A percentile compares a stretch with the other conserved stretches of the same genome.
These are phyloP conservation scores for Cyanoderma ruficeps DNA, from an alignment of 2,113 vertebrate genomes.

Conservation along the genomic window DNA sequence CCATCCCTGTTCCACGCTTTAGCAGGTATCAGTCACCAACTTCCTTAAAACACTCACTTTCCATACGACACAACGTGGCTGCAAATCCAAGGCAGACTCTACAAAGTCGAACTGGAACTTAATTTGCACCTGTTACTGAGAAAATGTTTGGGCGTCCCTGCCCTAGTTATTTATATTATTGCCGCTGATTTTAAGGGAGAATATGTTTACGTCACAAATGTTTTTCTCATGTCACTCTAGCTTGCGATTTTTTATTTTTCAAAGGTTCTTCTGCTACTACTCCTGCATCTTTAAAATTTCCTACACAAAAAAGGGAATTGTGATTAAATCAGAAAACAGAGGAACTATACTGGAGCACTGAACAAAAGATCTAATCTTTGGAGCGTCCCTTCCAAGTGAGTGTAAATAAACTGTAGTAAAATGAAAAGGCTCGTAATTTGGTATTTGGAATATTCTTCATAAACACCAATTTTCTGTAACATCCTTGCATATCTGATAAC, in stretches of 20 bases:
- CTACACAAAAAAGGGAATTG: slow-evolving; percentile 40
- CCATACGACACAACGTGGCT: background rate
- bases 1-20: background rate
- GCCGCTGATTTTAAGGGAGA: slow-evolving; percentile 56
- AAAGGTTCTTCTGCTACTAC: slow-evolving; percentile 5
- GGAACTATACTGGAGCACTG: slow-evolving; percentile 25
- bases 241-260: slow-evolving; percentile 21
- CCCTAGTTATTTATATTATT: background rate
- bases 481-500: slow-evolving; percentile 75
- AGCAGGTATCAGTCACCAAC: slow-evolving; percentile 3
- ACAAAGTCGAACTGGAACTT: slow-evolving; percentile 14
- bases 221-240: slow-evolving; percentile 10
- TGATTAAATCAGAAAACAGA: slow-evolving; percentile 58
- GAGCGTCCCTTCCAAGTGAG: slow-evolving; percentile 62
- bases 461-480: slow-evolving; percentile 78
- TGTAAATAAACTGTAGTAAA: slow-evolving; percentile 74
- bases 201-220: slow-evolving; percentile 37
- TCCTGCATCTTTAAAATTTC: slow-evolving; percentile 2
- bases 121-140: slow-evolving; percentile 73
- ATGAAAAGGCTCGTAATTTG: slow-evolving; percentile 75
- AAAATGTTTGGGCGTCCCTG: slow-evolving; percentile 20
- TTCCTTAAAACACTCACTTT: slow-evolving; percentile 34
- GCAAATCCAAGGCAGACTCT: slow-evolving; percentile 36
- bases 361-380: slow-evolving; percentile 73
- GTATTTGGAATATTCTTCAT: slow-evolving; percentile 77